phyloP scores from a whole-genome alignment of 2,797 vertebrate genomes.

The Falco peregrinus region DNA sequence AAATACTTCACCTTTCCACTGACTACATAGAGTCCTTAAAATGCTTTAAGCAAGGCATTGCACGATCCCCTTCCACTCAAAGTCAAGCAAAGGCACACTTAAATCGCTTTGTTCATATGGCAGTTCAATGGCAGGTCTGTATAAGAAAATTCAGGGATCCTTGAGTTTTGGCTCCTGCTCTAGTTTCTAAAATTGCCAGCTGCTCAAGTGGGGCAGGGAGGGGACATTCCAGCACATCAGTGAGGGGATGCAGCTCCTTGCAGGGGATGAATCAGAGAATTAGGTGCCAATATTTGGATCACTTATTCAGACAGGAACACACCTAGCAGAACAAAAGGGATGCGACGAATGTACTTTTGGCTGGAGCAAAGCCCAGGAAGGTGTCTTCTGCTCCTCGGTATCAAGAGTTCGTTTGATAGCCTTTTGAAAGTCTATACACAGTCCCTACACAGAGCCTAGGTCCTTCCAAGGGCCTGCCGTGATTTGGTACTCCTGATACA shows the following conservation, averaged over 20 bases:
- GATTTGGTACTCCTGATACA: not conserved
- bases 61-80: not conserved
- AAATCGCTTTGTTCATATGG: not conserved
- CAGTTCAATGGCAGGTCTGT: not conserved
- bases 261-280: not conserved
- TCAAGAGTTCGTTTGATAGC: not conserved
- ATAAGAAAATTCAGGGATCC: not conserved
- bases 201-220: not conserved
- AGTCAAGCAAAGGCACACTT: not conserved
- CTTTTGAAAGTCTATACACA: not conserved
- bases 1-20: not conserved
- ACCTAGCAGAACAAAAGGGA: not conserved
- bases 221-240: not conserved
- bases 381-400: not conserved
- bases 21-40: not conserved
- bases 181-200: not conserved
- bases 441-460: rapidly evolving
- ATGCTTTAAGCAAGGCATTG: not conserved
- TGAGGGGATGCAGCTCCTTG: not conserved
- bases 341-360: not conserved
- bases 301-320: not conserved
- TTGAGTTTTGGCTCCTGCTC: not conserved
- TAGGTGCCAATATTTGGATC: not conserved
- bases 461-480: not conserved
- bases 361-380: not conserved